Evolutionary conservation across 2,888 invertebrate genomes (phyloP), one percentile per base, ranked within the genome.

Genomic region (Tanytarsus gracilentus): DNA sequence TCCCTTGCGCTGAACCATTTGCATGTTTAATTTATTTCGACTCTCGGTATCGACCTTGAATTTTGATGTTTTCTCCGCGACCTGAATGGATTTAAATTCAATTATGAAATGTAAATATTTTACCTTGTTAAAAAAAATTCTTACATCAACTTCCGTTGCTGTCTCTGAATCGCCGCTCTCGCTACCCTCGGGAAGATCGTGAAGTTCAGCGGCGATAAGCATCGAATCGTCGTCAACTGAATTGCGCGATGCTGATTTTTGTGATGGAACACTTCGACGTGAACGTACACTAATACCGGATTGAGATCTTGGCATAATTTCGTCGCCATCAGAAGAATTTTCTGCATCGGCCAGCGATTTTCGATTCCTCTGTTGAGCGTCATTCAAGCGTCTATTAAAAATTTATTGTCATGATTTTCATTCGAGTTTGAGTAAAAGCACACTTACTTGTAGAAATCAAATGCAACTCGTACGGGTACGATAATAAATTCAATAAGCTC

Each of bases 21-120:
- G 44, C 25, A 29, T 48, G 66, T 80, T 81, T 3, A 83, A 72
- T 21, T 74, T 72, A 65, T 77, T 71, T 63, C 76, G 76, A 61
- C 81, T 79, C 68, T 85, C 85, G 1, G 85, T 85, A 30, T 85
- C 84, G 64, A 86, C 86, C 70, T 85, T 86, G 69, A 86, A 86
- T 68, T 85, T 85, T 36, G 85, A 77, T 2, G 86, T 80, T 69
- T 84, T 84, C 69, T 86, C 86, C 63, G 85, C 78, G 27, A 79
- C 77, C 68, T 78, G 62, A 25, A 26, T 18, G 7, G 40, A 40
- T 18, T 40, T 40, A 7, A 40, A 40, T 40, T 18, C 11, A 21
- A 9, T 3, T 25, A 8, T 49, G 18, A 44, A 25, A 40, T 5
- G 21, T 33, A 11, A 33, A 33, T 11, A 33, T 11, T 33, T 33